Conservation (phyloP, 1,140 invertebrate genomes). For the Hormaphis cornu region DNA sequence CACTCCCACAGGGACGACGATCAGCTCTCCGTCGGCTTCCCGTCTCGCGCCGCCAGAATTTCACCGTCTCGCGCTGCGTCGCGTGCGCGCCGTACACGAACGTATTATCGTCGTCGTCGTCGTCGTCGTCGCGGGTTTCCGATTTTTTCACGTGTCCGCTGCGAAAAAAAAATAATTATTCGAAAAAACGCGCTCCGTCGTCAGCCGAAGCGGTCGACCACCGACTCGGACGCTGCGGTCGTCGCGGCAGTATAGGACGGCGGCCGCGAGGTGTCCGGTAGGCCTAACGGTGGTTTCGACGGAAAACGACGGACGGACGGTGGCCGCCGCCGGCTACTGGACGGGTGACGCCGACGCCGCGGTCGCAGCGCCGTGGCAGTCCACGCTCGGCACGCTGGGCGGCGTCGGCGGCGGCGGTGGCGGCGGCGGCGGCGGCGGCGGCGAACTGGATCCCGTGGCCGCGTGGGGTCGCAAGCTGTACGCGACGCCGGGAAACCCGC, state of each 20-base stretch:
- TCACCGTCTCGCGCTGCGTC: not conserved
- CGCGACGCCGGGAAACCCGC: constrained; percentile 49
- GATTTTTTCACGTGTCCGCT: not conserved
- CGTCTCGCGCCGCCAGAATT: not conserved
- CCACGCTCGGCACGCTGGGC: constrained; percentile 48
- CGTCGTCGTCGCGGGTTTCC: not conserved
- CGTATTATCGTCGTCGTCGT: not conserved
- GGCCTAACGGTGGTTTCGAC: constrained; percentile 14
- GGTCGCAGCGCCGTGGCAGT: constrained; percentile 34
- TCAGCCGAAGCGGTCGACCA: no score
- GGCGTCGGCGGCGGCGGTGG: constrained; percentile 47
- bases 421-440: constrained; percentile 44
- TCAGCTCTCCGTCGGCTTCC: not conserved
- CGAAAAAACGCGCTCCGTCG: not conserved
- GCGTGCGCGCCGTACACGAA: not conserved
- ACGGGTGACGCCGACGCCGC: constrained; percentile 10
- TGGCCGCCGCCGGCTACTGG: constrained; percentile 12
- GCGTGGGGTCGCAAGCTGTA: constrained; percentile 64
- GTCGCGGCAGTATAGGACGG: not conserved
- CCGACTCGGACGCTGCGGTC: no score
- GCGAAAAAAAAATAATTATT: not conserved
- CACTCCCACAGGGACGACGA: constrained; percentile 25
- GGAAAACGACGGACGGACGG: constrained; percentile 25
- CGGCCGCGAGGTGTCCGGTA: constrained; percentile 15
- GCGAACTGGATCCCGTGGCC: constrained; percentile 48